Conservation (phyloP, 2,888 invertebrate genomes). For the Galerucella pusilla region DNA sequence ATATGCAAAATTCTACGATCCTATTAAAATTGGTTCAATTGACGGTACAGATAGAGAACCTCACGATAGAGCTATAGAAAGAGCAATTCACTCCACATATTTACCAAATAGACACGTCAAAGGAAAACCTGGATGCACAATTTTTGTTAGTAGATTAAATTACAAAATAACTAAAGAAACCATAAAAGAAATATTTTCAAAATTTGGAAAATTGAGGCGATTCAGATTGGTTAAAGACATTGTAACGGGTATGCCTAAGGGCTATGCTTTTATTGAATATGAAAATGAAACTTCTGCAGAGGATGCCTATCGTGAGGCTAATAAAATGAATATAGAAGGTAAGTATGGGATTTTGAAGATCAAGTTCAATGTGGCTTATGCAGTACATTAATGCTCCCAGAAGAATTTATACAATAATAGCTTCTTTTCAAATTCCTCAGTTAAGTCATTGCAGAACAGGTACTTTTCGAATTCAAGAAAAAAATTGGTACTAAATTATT, state of each 20-base stretch:
- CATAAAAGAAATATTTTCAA: conserved; percentile 69
- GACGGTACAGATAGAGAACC: conserved; percentile 87
- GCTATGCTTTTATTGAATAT: conserved; percentile 90
- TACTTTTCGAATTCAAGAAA: too few species aligned
- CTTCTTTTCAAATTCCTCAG: too few species aligned
- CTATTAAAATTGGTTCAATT: conserved; percentile 85
- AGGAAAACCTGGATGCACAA: conserved; percentile 76
- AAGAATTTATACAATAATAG: too few species aligned
- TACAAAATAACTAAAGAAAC: conserved; percentile 74
- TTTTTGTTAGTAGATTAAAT: conserved; percentile 81
- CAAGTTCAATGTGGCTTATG: too few species aligned
- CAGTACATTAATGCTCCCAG: too few species aligned
- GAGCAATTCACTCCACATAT: conserved; percentile 78
- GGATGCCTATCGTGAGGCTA: conserved; percentile 71
- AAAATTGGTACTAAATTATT: too few species aligned
- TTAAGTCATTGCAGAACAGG: too few species aligned
- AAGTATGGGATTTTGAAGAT: neutral
- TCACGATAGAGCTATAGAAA: conserved; percentile 80
- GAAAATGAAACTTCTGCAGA: conserved; percentile 71
- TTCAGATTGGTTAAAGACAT: conserved; percentile 80
- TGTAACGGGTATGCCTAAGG: conserved; percentile 81
- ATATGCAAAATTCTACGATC: conserved; percentile 76
- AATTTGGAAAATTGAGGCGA: conserved; percentile 74
- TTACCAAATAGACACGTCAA: conserved; percentile 73
- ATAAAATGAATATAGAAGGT: conserved; percentile 74